Evolutionary conservation across 2,888 invertebrate genomes (phyloP).

Genomic region (Drosophila tanythrix): DNA sequence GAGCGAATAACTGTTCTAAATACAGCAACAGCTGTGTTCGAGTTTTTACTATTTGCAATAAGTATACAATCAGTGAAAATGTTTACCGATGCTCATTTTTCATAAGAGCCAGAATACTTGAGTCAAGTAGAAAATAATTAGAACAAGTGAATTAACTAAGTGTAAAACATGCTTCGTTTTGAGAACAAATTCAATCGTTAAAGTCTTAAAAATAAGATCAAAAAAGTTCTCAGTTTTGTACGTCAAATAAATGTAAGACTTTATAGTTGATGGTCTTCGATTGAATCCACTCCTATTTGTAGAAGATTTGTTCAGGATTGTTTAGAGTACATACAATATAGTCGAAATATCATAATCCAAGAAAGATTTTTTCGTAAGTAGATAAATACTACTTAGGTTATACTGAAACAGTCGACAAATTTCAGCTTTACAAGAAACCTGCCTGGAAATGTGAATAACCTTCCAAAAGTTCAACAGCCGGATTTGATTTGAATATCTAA

Average conservation of each 20-base stretch:
- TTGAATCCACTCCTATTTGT: not conserved
- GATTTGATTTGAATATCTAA: not conserved
- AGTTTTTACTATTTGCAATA: not conserved
- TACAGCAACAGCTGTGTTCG: not conserved
- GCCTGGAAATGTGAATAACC: not conserved
- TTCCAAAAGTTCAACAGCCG: too few relatives aligned
- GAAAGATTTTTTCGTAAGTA: rapidly evolving
- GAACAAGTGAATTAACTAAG: not conserved
- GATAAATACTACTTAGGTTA: not conserved
- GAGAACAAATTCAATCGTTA: not conserved
- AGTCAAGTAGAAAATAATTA: not conserved
- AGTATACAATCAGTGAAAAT: not conserved
- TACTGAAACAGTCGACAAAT: not conserved
- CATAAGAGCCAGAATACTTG: not conserved
- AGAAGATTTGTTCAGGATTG: not conserved
- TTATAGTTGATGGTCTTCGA: not conserved
- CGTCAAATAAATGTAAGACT: not conserved
- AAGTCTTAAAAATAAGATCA: not conserved
- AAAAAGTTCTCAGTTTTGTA: not conserved
- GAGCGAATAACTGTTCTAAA: not conserved
- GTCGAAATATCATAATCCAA: not conserved
- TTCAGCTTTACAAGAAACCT: not conserved
- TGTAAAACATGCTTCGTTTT: not conserved
- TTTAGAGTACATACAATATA: not conserved
- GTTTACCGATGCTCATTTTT: not conserved